Base-by-base conservation (phyloP, 2,888 invertebrate genomes). In the Zygogramma bicolorata region DNA sequence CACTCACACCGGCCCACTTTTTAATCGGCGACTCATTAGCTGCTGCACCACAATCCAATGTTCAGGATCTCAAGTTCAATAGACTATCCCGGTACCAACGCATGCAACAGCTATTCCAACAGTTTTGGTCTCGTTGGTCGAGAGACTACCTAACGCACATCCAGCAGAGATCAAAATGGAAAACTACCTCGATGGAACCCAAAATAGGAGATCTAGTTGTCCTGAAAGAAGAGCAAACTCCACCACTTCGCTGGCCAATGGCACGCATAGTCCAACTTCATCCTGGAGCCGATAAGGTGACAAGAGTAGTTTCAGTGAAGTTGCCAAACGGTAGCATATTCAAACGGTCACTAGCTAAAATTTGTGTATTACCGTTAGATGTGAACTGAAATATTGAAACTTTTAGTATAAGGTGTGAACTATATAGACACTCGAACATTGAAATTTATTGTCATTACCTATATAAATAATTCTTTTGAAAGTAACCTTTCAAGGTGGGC, bases 121-220 rank as follows among this genome's bases (percentile, higher is more conserved):
- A 79, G 49, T 79, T 80, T 38, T 80, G 77, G 79, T 58, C 67
- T 42, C 71, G 75, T 0, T 79, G 77, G 82, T 65, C 60, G 3
- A 58, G 46, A 10, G 81, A 83, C 40, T 83, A 81, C 31, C 34
- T 83, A 2, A 49, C 72, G 5, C 29, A 67, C 1, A 72, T 83
- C 0, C 82, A 82, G 42, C 34, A 60, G 27, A 60, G 70, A 34
- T 29, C 59, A n/a, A 77, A 79, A 59, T 78, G 77, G 77, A 40
- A 73, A 46, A 42, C n/a, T 15, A 34, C 46, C 34, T 46, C 29
- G 10, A 10, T 13, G 10, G 27, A 58, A 22, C 40, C 31, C 38
- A 70, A 68, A 15, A 15, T 62, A 15, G 70, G 62, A 4, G 22
- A 68, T 5, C 57, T 75, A 49, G 72, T 72, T 15, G 22, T 71